Evolutionary conservation across 2,113 vertebrate species (phyloP), one percentile per base, ranked within the genome.

Genomic region (Pyxicephalus adspersus): DNA sequence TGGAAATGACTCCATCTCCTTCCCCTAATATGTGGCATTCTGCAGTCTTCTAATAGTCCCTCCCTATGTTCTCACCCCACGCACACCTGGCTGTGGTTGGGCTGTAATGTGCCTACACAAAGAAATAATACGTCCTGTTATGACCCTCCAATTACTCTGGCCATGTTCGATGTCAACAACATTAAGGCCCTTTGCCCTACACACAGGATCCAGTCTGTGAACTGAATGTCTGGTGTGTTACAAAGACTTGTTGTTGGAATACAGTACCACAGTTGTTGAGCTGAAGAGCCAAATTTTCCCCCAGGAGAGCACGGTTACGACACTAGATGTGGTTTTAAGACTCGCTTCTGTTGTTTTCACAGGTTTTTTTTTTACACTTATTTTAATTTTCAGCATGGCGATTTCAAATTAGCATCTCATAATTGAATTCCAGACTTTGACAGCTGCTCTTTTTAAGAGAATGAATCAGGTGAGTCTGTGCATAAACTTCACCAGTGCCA

Each of bases 191-290:
- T 81, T 81, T 81, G 79, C 79, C 79, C 79, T 81, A 38, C 70
- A 65, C 79, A 81, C 79, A 81, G 79, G 68, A 54, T 70, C 61
- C 50, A 74, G 79, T 74, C 79, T 81, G 79, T 81, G 70, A 73
- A 66, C 70, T 74, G 19, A 81, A 81, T 54, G 79, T 81, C 79
- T 81, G 70, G 60, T 71, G 68, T 81, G 60, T 81, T 74, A 81
- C 79, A 81, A 81, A 81, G 79, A 64, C 79, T 81, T 81, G 68
- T 81, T 81, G 79, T 81, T 74, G 50, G 79, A 81, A 81, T 81
- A 81, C 70, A 81, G 60, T 81, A 65, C 58, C 61, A 65, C 70
- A 64, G 50, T 81, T 81, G 79, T 65, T 65, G 60, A 64, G 79
- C 55, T 74, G 70, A 81, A 74, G 79, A 81, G 79, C 68, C 68